phyloP scores from a whole-genome alignment of 1,140 invertebrate species.

The Panulirus ornatus region DNA sequence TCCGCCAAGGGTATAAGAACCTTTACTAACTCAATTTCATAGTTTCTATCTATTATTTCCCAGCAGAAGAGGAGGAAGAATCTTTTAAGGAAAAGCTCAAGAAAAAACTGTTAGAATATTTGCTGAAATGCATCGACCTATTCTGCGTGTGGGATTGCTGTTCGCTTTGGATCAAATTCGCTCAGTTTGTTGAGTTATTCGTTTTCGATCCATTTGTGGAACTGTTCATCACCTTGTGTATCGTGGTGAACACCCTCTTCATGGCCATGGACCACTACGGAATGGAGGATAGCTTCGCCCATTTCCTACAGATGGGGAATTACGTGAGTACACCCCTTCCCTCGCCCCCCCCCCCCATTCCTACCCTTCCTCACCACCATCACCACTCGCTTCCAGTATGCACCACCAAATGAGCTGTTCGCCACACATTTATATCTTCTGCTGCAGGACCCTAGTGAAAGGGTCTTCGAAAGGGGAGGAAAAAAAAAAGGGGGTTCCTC shows the following conservation, averaged over 20 bases:
- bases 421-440: no score
- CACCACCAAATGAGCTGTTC: no score
- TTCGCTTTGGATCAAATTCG: constrained; percentile 92
- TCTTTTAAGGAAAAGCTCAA: constrained; percentile 87
- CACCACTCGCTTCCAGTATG: no score
- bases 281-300: constrained; percentile 82
- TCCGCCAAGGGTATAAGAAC: constrained; percentile 80
- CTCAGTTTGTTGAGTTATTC: constrained; percentile 92
- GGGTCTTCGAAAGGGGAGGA: no score
- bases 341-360: neutral
- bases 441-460: no score
- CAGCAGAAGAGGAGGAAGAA: constrained; percentile 94
- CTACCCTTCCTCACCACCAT: no score
- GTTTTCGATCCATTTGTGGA: constrained; percentile 99
- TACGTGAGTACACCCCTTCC: constrained; percentile 86
- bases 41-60: constrained; percentile 96
- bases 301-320: constrained; percentile 83
- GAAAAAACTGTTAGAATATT: constrained; percentile 86
- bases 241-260: constrained; percentile 98
- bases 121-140: constrained; percentile 87
- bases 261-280: constrained; percentile 98
- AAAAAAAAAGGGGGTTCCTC: no score
- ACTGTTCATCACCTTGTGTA: constrained; percentile 98
- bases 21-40: constrained; percentile 84
- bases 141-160: constrained; percentile 99